A percentile compares a stretch with the other conserved stretches of the same genome.
phyloP scores from a whole-genome alignment of 2,888 invertebrate genomes.

The Brenthis daphne region DNA sequence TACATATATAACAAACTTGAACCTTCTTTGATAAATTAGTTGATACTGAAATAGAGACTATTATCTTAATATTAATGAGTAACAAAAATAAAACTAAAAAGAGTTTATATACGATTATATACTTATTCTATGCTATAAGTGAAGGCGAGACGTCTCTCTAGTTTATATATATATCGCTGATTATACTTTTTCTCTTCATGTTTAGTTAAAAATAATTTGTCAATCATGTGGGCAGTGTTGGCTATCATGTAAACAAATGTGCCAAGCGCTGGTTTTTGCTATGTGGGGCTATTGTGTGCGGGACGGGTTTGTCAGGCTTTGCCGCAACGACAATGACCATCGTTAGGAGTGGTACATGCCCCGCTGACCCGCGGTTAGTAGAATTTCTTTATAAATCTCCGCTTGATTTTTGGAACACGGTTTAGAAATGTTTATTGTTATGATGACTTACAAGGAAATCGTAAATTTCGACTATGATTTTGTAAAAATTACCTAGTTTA shows the following conservation, averaged over 20 bases:
- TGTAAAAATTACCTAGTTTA: slow-evolving; percentile 6
- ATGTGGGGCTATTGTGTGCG: slow-evolving; percentile 13
- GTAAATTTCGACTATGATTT: slow-evolving; percentile 8
- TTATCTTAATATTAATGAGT: too few relatives aligned
- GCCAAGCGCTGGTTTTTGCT: slow-evolving; percentile 26
- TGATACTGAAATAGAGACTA: too few relatives aligned
- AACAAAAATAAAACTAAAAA: too few relatives aligned
- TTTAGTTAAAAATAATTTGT: slow-evolving; percentile 12
- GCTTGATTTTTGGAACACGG: slow-evolving; percentile 30
- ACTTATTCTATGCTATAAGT: too few relatives aligned
- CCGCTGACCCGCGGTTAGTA: slow-evolving; percentile 54
- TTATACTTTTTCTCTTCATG: too few relatives aligned
- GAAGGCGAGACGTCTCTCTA: background rate
- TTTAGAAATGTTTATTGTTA: slow-evolving; percentile 29
- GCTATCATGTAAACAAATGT: slow-evolving; percentile 19
- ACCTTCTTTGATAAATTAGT: too few relatives aligned
- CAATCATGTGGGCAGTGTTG: background rate
- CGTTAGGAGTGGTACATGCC: slow-evolving; percentile 54
- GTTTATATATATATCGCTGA: background rate
- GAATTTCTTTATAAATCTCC: slow-evolving; percentile 47
- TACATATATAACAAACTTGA: too few relatives aligned
- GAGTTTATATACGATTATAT: too few relatives aligned
- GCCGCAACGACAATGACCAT: slow-evolving; percentile 58
- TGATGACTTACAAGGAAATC: slow-evolving; percentile 31
- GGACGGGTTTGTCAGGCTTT: slow-evolving; percentile 35